These are phyloP conservation scores for Otus sunia DNA, from an alignment of 2,113 vertebrate genomes.

Conservation along the genomic window DNA sequence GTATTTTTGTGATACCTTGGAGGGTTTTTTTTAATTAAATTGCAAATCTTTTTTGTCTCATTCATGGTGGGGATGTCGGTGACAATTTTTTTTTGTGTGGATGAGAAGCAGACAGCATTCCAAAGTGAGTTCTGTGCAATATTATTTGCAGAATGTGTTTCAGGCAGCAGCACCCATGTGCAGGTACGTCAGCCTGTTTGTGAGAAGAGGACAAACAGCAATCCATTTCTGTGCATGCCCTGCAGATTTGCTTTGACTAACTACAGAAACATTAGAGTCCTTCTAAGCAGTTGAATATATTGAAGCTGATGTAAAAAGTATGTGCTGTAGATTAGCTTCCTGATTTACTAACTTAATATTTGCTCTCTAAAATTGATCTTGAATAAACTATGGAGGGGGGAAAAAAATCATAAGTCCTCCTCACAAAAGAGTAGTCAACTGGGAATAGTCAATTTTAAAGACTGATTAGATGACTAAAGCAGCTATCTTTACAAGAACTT, in stretches of 20 bases:
- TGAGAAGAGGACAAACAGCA: not conserved
- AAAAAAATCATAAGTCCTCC: not conserved
- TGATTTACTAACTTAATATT: conserved; percentile 14
- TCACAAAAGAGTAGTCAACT: not conserved
- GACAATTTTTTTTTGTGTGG: not conserved
- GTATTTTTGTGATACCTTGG: not conserved
- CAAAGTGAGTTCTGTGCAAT: not conserved
- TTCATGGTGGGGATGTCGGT: not conserved
- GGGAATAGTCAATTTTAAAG: not conserved
- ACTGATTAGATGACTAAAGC: not conserved
- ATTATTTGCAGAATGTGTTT: not conserved
- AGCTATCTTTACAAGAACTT: not conserved
- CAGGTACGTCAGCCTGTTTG: not conserved
- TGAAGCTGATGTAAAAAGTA: not conserved
- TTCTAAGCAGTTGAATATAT: not conserved
- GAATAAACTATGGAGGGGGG: not conserved
- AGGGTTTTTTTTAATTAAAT: not conserved
- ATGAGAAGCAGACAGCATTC: not conserved
- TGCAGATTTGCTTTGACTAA: not conserved
- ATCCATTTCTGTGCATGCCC: not conserved
- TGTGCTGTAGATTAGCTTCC: not conserved
- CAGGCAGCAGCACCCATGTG: not conserved
- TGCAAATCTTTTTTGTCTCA: not conserved
- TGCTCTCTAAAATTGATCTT: conserved; percentile 16
- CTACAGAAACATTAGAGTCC: not conserved